Evolutionary conservation across 2,113 vertebrate species (phyloP).

Genomic region (Aspiorhynchus laticeps): DNA sequence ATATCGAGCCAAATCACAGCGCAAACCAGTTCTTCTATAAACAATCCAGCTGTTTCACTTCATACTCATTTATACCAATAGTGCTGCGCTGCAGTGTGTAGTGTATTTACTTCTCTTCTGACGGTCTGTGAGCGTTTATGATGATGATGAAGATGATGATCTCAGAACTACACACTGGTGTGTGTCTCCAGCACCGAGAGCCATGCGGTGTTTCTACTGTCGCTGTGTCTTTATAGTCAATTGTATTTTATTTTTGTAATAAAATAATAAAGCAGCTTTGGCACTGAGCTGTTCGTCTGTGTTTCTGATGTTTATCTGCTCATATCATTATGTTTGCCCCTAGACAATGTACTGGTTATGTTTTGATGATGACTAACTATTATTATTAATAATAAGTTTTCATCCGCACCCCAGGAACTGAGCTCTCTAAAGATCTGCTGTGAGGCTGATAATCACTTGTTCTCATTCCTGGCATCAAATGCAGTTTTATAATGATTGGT

Average conservation of each 20-base stretch:
- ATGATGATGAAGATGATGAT: background rate
- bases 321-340: background rate
- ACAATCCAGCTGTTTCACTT: background rate
- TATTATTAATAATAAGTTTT: too few relatives aligned
- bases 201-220: conserved; percentile 55
- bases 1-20: conserved; percentile 10
- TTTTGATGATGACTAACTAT: background rate
- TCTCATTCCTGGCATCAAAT: too few relatives aligned
- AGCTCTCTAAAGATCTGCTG: too few relatives aligned
- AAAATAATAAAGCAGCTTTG: conserved; percentile 69
- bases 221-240: conserved; percentile 72
- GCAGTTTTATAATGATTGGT: too few relatives aligned
- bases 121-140: background rate
- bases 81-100: background rate
- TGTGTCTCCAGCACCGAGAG: conserved; percentile 55
- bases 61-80: background rate
- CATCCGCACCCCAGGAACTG: background rate
- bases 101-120: background rate
- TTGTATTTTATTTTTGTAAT: conserved; percentile 84
- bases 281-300: conserved; percentile 51
- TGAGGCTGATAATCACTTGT: too few relatives aligned
- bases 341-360: background rate
- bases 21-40: background rate
- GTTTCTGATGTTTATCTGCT: background rate
- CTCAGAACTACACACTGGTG: background rate